Percentiles rank a stretch among this genome's conserved stretches.
phyloP scores from a whole-genome alignment of 2,113 vertebrate species.

The Paramisgurnus dabryanus region DNA sequence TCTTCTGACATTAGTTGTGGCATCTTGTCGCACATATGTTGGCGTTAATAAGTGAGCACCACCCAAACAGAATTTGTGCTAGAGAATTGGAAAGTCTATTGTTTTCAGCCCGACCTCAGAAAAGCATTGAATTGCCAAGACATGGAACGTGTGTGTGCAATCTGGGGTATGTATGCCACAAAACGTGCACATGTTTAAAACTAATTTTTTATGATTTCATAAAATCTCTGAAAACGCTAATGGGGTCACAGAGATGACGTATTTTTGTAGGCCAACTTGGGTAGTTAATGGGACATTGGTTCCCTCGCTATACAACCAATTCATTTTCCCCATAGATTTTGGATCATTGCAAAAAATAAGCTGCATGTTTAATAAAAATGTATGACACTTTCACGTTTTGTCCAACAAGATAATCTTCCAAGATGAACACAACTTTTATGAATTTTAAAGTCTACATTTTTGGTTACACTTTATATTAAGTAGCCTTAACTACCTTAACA shows the following conservation, averaged over 20 bases:
- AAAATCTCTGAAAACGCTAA: conserved; percentile 70
- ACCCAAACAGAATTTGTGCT: conserved; percentile 63
- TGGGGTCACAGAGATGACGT: conserved; percentile 12
- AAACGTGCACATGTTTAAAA: conserved; percentile 68
- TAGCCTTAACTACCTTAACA: too few species aligned
- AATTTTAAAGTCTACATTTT: too few species aligned
- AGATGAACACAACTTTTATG: too few species aligned
- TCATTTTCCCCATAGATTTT: too few species aligned
- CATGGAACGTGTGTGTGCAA: conserved; percentile 48
- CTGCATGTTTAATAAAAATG: too few species aligned
- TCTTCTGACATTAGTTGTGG: conserved; percentile 64
- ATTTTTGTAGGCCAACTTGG: too few species aligned
- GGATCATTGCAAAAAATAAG: too few species aligned
- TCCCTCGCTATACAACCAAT: too few species aligned
- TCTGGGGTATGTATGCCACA: conserved; percentile 51
- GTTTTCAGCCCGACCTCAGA: conserved; percentile 42
- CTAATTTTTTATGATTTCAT: conserved; percentile 64
- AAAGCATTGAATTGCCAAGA: conserved; percentile 4
- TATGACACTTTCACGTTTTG: too few species aligned
- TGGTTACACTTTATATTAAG: too few species aligned
- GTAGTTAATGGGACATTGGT: too few species aligned
- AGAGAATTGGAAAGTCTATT: conserved; percentile 64
- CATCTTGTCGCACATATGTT: conserved; percentile 69
- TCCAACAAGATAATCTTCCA: too few species aligned
- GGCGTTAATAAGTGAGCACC: conserved; percentile 54